phyloP scores from a whole-genome alignment of 2,113 vertebrate genomes.

The Cercopithecus mona region DNA sequence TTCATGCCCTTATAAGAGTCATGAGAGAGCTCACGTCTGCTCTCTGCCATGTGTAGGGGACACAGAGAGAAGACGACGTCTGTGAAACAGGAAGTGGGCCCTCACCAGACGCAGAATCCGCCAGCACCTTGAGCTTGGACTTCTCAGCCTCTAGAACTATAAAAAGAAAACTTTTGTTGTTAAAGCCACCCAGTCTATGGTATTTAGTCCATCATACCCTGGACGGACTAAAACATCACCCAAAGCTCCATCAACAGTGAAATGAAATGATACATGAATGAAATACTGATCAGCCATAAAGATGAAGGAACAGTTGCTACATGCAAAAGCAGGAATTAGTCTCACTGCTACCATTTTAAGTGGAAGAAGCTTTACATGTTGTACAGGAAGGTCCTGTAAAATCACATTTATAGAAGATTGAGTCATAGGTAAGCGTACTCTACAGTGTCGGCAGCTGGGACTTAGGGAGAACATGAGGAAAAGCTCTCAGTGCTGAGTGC shows the following conservation, averaged over 20 bases:
- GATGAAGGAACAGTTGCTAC: accelerated
- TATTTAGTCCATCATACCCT: not conserved
- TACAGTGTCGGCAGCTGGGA: accelerated
- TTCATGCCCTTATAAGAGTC: not conserved
- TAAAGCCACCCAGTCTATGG: not conserved
- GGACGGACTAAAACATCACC: not conserved
- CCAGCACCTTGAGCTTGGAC: not conserved
- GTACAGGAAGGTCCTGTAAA: not conserved
- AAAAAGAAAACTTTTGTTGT: not conserved
- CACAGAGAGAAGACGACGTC: not conserved
- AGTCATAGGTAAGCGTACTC: too few relatives aligned
- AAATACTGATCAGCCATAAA: too few relatives aligned
- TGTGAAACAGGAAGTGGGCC: not conserved
- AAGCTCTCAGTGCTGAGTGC: not conserved
- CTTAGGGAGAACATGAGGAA: not conserved
- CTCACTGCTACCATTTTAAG: not conserved
- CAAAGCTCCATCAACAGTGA: not conserved
- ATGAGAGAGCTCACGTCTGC: not conserved
- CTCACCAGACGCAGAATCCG: not conserved
- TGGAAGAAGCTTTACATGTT: not conserved
- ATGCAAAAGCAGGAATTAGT: accelerated
- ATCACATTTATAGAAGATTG: too few relatives aligned
- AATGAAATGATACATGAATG: not conserved
- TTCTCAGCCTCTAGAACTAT: not conserved
- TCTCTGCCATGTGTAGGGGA: not conserved